phyloP scores from a whole-genome alignment of 1,140 invertebrate genomes.

The Bombus superbus region DNA sequence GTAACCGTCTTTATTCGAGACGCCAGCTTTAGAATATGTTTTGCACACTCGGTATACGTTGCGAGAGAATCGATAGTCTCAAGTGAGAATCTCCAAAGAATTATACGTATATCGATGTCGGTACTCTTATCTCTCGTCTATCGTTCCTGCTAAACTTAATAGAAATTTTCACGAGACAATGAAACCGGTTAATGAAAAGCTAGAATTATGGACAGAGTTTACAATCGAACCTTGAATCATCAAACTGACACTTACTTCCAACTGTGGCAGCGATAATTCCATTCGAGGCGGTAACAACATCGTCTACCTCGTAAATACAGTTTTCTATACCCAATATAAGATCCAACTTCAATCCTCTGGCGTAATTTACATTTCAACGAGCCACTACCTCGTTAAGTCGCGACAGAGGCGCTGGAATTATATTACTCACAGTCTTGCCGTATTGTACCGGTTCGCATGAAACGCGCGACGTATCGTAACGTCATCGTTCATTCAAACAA shows the following conservation, averaged over 20 bases:
- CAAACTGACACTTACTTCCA: not conserved
- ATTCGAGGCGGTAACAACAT: slow-evolving; percentile 14
- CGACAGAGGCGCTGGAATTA: slow-evolving; percentile 23
- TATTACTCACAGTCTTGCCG: slow-evolving; percentile 11
- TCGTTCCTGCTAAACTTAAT: not conserved
- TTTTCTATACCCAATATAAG: slow-evolving; percentile 29
- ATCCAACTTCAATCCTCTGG: slow-evolving; percentile 20
- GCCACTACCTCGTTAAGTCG: slow-evolving; percentile 20
- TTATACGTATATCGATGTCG: not conserved
- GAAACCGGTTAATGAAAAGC: not conserved
- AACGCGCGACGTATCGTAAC: slow-evolving; percentile 6
- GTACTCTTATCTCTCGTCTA: not conserved
- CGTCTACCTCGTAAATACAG: slow-evolving; percentile 25
- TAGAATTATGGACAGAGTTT: not conserved
- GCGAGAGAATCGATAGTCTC: not conserved
- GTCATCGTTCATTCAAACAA: slow-evolving; percentile 12
- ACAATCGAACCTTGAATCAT: not conserved
- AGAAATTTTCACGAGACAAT: not conserved
- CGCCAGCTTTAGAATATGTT: not conserved
- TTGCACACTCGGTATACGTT: not conserved
- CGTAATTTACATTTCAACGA: slow-evolving; percentile 37
- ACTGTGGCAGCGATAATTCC: slow-evolving; percentile 3
- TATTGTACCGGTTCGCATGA: slow-evolving; percentile 1
- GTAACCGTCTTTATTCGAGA: not conserved
- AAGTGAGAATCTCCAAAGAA: not conserved